phyloP scores from a whole-genome alignment of 2,797 vertebrate genomes.

The Syndactyla subalaris region DNA sequence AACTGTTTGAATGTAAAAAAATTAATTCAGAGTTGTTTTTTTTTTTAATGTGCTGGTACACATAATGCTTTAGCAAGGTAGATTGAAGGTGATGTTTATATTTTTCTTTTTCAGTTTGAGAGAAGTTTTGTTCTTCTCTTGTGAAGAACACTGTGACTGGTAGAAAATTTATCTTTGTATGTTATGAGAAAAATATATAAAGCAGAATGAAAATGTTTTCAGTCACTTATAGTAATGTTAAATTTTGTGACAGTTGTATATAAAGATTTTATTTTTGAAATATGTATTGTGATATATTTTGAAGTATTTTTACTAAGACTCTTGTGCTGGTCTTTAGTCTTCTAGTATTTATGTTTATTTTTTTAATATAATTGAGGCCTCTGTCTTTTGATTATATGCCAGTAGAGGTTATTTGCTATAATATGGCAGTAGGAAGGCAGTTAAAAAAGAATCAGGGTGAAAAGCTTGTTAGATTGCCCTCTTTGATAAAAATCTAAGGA shows the following conservation, averaged over 20 bases:
- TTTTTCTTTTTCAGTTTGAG: background rate
- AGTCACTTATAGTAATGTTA: background rate
- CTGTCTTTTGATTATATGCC: background rate
- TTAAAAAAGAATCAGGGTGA: background rate
- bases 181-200: background rate
- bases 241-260: background rate
- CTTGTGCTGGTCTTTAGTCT: background rate
- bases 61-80: background rate
- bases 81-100: background rate
- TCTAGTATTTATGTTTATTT: background rate
- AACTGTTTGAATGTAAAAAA: background rate
- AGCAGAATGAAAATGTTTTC: background rate
- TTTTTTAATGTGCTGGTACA: background rate
- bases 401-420: background rate
- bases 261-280: background rate
- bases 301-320: background rate
- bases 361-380: background rate
- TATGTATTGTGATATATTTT: background rate
- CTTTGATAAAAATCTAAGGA: background rate
- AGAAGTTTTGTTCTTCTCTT: background rate
- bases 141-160: background rate
- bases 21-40: background rate
- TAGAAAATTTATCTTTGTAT: background rate
- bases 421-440: background rate
- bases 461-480: background rate